phyloP scores from a whole-genome alignment of 1,140 invertebrate genomes.

The Drosophila kepulauana region DNA sequence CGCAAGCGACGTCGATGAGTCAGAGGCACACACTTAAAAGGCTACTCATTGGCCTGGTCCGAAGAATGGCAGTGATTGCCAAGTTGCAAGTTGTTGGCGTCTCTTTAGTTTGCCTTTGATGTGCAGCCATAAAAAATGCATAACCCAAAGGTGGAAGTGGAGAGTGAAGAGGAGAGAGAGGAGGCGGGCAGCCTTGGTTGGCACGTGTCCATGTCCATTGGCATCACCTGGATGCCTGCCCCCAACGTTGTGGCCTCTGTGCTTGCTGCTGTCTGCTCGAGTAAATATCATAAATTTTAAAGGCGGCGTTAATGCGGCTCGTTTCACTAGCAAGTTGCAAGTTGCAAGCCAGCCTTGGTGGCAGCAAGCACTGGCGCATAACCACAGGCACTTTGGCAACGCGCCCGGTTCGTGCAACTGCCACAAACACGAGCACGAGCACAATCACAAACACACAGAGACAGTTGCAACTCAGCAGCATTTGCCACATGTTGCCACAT shows the following conservation, averaged over 20 bases:
- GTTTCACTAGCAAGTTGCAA: slow-evolving; percentile 37
- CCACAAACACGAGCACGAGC: not conserved
- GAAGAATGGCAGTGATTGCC: slow-evolving; percentile 21
- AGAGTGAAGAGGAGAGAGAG: not conserved
- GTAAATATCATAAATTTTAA: slow-evolving; percentile 83
- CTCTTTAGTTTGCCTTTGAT: slow-evolving; percentile 52
- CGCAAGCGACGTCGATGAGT: slow-evolving; percentile 1
- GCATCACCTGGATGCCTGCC: not conserved
- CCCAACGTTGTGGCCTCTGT: slow-evolving; percentile 31
- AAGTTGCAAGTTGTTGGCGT: slow-evolving; percentile 22
- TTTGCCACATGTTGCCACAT: slow-evolving; percentile 75
- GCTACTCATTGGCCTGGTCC: slow-evolving; percentile 36
- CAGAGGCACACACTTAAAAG: slow-evolving; percentile 1
- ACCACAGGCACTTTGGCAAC: slow-evolving; percentile 80
- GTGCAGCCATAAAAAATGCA: slow-evolving; percentile 57
- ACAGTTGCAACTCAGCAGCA: not conserved
- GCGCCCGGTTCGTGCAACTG: slow-evolving; percentile 45
- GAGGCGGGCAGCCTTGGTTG: slow-evolving; percentile 10
- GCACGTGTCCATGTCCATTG: slow-evolving; percentile 20
- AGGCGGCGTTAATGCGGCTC: slow-evolving; percentile 72
- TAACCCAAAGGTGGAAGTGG: slow-evolving; percentile 19
- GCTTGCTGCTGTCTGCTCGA: slow-evolving; percentile 42
- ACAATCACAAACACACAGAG: slow-evolving; percentile 5
- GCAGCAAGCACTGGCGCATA: slow-evolving; percentile 57
- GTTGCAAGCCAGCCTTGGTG: slow-evolving; percentile 32